Conservation (phyloP, 2,113 vertebrate species). For the Phalacrocorax aristotelis region DNA sequence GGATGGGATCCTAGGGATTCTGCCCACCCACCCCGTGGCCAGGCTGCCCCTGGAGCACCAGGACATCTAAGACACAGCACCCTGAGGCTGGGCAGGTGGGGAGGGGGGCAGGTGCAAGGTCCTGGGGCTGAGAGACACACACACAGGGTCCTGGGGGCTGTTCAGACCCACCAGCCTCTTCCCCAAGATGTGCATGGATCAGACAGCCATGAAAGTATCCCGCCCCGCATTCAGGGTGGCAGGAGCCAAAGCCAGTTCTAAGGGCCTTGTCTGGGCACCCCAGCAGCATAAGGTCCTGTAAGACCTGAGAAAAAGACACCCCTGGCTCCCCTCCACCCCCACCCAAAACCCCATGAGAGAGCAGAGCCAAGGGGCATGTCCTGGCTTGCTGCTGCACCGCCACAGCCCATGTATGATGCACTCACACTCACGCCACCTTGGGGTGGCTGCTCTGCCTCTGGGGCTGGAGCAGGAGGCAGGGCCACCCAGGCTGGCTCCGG, state of each 20-base stretch:
- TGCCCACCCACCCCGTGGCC: neutral
- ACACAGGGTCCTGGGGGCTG: neutral
- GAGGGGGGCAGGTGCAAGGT: neutral
- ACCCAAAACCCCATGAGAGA: neutral
- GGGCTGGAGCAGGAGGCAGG: neutral
- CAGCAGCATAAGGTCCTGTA: rapidly evolving
- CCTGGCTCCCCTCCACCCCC: neutral
- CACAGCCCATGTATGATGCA: neutral
- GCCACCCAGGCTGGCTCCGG: conserved; percentile 68
- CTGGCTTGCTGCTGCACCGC: neutral
- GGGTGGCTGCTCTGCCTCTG: neutral
- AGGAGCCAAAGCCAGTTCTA: neutral
- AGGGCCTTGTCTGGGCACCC: neutral
- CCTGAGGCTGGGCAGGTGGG: too few relatives aligned
- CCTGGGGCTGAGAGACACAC: neutral
- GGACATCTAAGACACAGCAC: neutral
- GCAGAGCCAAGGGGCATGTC: neutral
- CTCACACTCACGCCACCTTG: neutral
- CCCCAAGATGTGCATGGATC: rapidly evolving
- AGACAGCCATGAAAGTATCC: neutral
- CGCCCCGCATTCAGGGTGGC: neutral
- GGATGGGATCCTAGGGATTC: neutral
- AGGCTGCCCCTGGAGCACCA: neutral
- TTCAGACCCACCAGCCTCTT: neutral
- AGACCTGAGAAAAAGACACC: neutral